Evolutionary conservation across 2,113 vertebrate species (phyloP).

Genomic region (Patagioenas fasciata): DNA sequence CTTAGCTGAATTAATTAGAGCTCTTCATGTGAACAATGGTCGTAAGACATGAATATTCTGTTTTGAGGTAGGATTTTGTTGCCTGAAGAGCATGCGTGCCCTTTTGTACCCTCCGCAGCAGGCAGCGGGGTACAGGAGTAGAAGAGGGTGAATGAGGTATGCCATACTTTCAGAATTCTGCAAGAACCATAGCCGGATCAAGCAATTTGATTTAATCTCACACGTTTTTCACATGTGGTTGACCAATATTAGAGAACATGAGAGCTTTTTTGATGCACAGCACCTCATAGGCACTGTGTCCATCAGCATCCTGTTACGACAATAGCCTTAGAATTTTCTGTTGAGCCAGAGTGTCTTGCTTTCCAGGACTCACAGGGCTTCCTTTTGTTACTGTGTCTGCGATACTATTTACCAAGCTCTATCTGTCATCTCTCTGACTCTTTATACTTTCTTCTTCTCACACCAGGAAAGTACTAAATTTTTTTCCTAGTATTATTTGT

Average conservation of each 20-base stretch:
- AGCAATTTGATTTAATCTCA: not conserved
- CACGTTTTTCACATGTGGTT: not conserved
- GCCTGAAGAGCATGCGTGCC: no score
- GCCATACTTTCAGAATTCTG: not conserved
- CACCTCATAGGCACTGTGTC: not conserved
- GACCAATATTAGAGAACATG: not conserved
- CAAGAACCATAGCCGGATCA: not conserved
- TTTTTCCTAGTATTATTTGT: not conserved
- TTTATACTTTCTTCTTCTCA: not conserved
- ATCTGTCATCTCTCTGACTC: not conserved
- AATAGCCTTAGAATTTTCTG: not conserved
- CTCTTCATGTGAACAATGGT: not conserved
- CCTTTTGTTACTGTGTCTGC: not conserved
- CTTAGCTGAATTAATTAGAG: not conserved
- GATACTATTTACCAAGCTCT: not conserved
- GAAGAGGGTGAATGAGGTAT: fast-evolving
- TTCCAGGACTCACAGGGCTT: not conserved
- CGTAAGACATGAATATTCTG: not conserved
- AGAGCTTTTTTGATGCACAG: not conserved
- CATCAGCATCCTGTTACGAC: not conserved
- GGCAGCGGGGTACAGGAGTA: fast-evolving
- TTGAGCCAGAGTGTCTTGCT: not conserved
- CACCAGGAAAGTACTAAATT: not conserved
- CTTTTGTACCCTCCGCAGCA: not conserved
- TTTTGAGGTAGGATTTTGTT: not conserved